Conservation (phyloP, 2,797 vertebrate genomes). For the Esox masquinongy region DNA sequence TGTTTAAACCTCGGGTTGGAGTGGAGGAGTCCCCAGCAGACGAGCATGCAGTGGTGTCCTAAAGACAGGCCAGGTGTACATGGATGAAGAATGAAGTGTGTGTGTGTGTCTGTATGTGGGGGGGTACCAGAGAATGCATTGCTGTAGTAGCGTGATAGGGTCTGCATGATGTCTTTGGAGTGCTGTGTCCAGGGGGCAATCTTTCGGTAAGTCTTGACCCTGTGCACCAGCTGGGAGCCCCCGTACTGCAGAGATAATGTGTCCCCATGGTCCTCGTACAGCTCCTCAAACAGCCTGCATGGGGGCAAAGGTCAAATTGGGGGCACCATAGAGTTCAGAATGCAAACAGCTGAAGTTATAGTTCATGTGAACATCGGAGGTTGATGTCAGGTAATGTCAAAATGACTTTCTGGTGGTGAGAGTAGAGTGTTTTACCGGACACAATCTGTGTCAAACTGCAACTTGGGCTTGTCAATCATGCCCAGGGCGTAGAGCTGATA, state of each 20-base stretch:
- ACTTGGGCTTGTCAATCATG: slow-evolving; percentile 93
- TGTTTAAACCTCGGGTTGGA: not conserved
- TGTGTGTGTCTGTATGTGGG: not conserved
- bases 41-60: not conserved
- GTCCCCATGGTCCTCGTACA: slow-evolving; percentile 98
- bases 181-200: slow-evolving; percentile 98
- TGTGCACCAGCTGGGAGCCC: slow-evolving; percentile 96
- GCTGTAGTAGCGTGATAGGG: slow-evolving; percentile 94
- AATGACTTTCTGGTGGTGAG: not conserved
- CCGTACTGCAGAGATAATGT: slow-evolving; percentile 96
- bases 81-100: not conserved
- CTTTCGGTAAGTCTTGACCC: slow-evolving; percentile 97
- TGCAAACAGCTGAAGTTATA: no score
- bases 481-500: slow-evolving; percentile 95
- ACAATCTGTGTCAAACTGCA: slow-evolving; percentile 96
- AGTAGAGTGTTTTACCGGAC: slow-evolving; percentile 82
- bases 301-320: slow-evolving; percentile 12
- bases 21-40: not conserved
- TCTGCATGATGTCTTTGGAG: slow-evolving; percentile 99
- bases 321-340: not conserved
- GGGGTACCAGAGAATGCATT: slow-evolving; percentile 93
- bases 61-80: not conserved
- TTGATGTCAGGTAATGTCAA: not conserved
- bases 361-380: not conserved
- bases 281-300: slow-evolving; percentile 92